These are phyloP conservation scores for Myrmecobius fasciatus DNA, from an alignment of 2,113 vertebrate species.

Conservation along the genomic window DNA sequence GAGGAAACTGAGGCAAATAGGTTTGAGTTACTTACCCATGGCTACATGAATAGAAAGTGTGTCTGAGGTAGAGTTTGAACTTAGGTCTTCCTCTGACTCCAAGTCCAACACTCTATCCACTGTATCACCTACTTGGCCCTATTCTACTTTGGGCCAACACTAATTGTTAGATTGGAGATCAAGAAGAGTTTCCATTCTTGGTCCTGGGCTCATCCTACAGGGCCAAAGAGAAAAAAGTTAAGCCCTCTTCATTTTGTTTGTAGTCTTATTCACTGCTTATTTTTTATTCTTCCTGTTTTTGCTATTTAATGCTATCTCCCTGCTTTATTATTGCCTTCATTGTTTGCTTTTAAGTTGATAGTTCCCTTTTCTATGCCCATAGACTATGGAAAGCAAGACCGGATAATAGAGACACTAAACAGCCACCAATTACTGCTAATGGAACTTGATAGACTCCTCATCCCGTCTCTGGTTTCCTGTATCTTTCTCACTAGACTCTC, in stretches of 20 bases:
- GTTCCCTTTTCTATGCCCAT: neutral
- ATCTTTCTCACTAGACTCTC: neutral
- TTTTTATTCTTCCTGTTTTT: neutral
- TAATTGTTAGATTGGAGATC: neutral
- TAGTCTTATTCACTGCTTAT: neutral
- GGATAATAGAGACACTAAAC: neutral
- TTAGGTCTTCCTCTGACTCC: neutral
- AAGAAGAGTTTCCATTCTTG: neutral
- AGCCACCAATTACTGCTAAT: neutral
- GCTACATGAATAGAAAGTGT: too few species aligned
- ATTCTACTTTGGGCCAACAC: neutral
- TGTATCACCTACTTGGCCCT: neutral
- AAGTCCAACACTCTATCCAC: neutral
- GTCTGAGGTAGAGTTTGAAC: neutral
- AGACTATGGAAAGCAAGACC: neutral
- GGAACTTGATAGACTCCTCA: neutral
- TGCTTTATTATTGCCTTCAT: neutral
- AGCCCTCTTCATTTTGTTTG: neutral
- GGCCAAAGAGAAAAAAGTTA: neutral
- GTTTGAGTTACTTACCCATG: too few species aligned
- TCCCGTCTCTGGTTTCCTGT: neutral
- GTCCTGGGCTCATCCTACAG: neutral
- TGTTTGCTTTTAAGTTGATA: neutral
- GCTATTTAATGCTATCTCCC: neutral
- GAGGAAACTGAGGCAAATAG: too few species aligned